phyloP scores from a whole-genome alignment of 2,797 vertebrate species.

The Strix occidentalis region DNA sequence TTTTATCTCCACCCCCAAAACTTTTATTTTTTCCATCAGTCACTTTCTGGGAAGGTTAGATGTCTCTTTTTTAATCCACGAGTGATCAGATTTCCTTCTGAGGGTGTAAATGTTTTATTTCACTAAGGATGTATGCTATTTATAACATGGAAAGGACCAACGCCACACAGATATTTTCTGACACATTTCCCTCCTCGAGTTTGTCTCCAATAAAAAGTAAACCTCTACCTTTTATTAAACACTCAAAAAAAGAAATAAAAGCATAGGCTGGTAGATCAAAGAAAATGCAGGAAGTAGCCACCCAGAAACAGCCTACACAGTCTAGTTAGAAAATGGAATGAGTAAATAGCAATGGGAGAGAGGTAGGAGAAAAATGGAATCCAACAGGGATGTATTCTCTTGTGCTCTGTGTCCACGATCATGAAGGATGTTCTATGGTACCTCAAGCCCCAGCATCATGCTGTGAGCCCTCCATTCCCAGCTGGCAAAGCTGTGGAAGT shows the following conservation, averaged over 20 bases:
- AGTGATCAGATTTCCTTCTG: conserved; percentile 14
- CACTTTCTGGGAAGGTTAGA: not conserved
- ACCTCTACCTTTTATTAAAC: not conserved
- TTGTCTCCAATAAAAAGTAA: conserved; percentile 5
- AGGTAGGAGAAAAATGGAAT: not conserved
- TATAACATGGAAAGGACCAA: not conserved
- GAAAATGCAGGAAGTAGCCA: not conserved
- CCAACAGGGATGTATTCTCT: not conserved
- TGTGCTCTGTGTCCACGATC: not conserved
- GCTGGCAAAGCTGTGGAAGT: not conserved
- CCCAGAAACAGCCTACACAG: not conserved
- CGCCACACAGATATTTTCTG: conserved; percentile 18
- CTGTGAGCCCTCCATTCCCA: not conserved
- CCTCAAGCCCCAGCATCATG: not conserved
- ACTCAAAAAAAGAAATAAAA: not conserved
- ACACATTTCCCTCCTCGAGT: conserved; percentile 19
- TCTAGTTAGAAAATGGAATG: not conserved
- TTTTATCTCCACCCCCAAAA: not conserved
- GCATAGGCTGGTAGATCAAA: not conserved
- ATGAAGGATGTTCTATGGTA: not conserved
- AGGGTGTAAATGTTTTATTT: conserved; percentile 32
- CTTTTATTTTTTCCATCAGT: not conserved
- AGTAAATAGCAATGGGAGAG: not conserved
- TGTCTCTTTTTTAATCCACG: conserved; percentile 5
- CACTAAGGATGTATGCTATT: not conserved